Conservation (phyloP, 2,888 invertebrate species). For the Hyposoter dolosus region DNA sequence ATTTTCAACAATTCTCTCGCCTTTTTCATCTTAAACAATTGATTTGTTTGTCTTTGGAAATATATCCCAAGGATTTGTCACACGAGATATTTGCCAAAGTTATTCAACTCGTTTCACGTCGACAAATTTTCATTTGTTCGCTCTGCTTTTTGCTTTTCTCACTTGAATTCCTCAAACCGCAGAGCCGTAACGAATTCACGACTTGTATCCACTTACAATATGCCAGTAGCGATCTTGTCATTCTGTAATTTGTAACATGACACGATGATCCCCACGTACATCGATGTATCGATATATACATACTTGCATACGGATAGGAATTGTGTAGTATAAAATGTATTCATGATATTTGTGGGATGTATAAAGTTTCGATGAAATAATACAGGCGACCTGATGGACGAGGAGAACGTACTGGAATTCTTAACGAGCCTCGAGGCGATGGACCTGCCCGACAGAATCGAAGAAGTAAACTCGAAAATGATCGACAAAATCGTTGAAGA, state of each 20-base stretch:
- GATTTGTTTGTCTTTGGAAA: background rate
- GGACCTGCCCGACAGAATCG: conserved; percentile 97
- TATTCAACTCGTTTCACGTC: conserved; percentile 5
- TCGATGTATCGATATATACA: too few relatives aligned
- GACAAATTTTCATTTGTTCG: conserved; percentile 15
- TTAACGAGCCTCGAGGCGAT: conserved; percentile 97
- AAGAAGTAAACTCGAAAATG: conserved; percentile 97
- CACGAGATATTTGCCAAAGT: background rate
- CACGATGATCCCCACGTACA: background rate
- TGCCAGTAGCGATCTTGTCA: conserved; percentile 30
- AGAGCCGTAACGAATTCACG: background rate
- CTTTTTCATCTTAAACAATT: background rate
- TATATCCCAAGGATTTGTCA: background rate
- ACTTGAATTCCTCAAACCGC: conserved; percentile 35
- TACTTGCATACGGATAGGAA: background rate
- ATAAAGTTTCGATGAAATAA: conserved; percentile 66
- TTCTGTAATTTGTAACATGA: conserved; percentile 14
- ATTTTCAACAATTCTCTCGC: background rate
- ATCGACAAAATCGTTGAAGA: conserved; percentile 96
- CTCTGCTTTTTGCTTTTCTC: background rate
- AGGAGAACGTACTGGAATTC: conserved; percentile 96
- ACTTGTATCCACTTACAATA: conserved; percentile 16
- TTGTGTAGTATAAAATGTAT: background rate
- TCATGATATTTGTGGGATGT: background rate
- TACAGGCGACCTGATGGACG: conserved; percentile 97